phyloP scores from a whole-genome alignment of 2,888 invertebrate species.

The Chrysotoxum bicinctum region DNA sequence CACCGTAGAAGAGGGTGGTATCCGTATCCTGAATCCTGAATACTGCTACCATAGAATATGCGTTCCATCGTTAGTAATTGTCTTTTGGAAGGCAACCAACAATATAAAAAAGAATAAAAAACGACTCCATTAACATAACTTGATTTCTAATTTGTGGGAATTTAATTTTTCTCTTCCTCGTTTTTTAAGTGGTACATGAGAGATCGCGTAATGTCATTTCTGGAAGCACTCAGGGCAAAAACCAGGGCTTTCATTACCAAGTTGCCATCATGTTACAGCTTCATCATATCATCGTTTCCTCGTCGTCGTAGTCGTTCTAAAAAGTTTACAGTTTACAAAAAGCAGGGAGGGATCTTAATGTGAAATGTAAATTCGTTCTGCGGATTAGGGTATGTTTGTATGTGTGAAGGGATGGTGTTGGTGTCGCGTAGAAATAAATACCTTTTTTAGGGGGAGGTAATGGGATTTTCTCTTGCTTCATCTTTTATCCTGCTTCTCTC shows the following conservation, averaged over 20 bases:
- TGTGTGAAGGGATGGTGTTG: slow-evolving; percentile 6
- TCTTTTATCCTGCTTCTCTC: background rate
- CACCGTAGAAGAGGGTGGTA: slow-evolving; percentile 12
- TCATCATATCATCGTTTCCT: background rate
- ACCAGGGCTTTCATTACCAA: slow-evolving; percentile 15
- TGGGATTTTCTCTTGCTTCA: slow-evolving; percentile 13
- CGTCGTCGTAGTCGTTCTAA: background rate
- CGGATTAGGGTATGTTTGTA: slow-evolving; percentile 30
- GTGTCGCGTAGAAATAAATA: slow-evolving; percentile 55
- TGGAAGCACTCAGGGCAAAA: slow-evolving; percentile 35
- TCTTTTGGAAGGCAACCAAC: slow-evolving; percentile 22
- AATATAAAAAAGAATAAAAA: slow-evolving; percentile 14
- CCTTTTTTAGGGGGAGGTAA: slow-evolving; percentile 28
- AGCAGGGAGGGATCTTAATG: slow-evolving; percentile 14
- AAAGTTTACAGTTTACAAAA: background rate
- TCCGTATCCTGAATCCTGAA: background rate
- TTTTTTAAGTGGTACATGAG: slow-evolving; percentile 42
- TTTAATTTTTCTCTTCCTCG: slow-evolving; percentile 49
- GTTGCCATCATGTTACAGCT: background rate
- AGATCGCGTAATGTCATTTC: slow-evolving; percentile 54
- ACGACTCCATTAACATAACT: slow-evolving; percentile 68
- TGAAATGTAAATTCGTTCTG: slow-evolving; percentile 63
- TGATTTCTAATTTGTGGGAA: slow-evolving; percentile 71
- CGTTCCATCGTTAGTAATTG: slow-evolving; percentile 61
- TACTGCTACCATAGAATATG: slow-evolving; percentile 37